Percentiles rank a stretch among this genome's conserved stretches.
Conservation (phyloP, 2,113 vertebrate genomes). For the Eurystomus gularis region DNA sequence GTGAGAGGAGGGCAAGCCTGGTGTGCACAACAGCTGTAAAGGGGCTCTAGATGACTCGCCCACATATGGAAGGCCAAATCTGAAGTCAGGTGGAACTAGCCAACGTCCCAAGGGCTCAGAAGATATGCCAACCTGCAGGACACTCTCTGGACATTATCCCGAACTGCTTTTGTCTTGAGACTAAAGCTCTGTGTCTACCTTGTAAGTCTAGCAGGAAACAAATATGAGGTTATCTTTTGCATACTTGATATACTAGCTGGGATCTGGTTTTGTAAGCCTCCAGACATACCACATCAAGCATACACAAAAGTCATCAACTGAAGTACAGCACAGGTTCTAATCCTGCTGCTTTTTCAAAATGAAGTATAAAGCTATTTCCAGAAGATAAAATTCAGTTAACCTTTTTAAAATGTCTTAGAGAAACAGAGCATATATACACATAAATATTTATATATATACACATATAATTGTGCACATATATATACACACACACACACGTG, state of each 20-base stretch:
- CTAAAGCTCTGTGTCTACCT: background rate
- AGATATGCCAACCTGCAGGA: background rate
- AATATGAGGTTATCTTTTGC: background rate
- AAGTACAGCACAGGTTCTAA: background rate
- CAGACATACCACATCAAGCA: background rate
- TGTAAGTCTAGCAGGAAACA: background rate
- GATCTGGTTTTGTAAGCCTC: background rate
- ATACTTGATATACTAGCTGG: background rate
- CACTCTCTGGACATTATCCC: rapidly evolving
- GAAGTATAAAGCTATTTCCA: background rate
- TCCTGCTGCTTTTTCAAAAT: background rate
- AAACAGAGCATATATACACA: background rate
- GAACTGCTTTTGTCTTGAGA: background rate
- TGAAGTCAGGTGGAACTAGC: background rate
- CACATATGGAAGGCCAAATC: background rate
- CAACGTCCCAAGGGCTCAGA: background rate
- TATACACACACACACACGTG: rapidly evolving
- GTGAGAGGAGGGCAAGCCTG: background rate
- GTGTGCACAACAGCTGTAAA: background rate
- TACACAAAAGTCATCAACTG: background rate
- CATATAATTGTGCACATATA: rapidly evolving
- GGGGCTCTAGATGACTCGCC: background rate
- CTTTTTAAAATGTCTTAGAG: background rate
- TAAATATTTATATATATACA: background rate
- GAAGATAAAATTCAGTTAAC: background rate